Base-by-base conservation (phyloP, 2,888 invertebrate genomes). In the Agriopis marginaria region DNA sequence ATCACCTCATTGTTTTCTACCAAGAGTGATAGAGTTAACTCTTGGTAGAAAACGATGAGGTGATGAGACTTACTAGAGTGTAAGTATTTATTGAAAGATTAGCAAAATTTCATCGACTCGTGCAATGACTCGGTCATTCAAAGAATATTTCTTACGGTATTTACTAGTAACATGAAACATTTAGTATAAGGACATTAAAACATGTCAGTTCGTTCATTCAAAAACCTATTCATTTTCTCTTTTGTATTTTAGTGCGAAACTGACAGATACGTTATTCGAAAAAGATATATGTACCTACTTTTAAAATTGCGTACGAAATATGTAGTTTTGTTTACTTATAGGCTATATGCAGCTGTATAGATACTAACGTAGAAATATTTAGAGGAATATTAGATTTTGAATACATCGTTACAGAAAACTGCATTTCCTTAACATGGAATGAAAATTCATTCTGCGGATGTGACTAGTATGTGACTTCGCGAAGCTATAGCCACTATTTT, bases 121-220 rank as follows among this genome's bases (percentile, higher is more conserved):
- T 56, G 50, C 62, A 70, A 49, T 59, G 69, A 68, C 66, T 63
- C 56, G 71, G 54, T 56, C 32, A 32, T 60, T 59, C 59, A 66
- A 69, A 61, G 63, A 69, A 66, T 65, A 64, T 71, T 6, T 14
- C 40, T n/a, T 63, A 60, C 44, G 62, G 10, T 32, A 63, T 42
- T 39, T 54, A 50, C 45, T 32, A 32, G 61, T 62, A 63, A 68
- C 59, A 63, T 61, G 51, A 66, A 67, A 62, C 39, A 70, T 45
- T 55, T 66, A 23, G 53, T 66, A 42, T 45, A 58, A 61, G 40
- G 68, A 70, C 65, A 50, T 63, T 3, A 68, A 60, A 66, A 71
- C 56, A 68, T 60, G 66, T 66, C 63, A 45, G 14, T 32, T 12
- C 39, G 70, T 49, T 42, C 70, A 54, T 71, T 72, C 68, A 68